phyloP scores from a whole-genome alignment of 2,113 vertebrate genomes.

The Synchiropus splendidus region DNA sequence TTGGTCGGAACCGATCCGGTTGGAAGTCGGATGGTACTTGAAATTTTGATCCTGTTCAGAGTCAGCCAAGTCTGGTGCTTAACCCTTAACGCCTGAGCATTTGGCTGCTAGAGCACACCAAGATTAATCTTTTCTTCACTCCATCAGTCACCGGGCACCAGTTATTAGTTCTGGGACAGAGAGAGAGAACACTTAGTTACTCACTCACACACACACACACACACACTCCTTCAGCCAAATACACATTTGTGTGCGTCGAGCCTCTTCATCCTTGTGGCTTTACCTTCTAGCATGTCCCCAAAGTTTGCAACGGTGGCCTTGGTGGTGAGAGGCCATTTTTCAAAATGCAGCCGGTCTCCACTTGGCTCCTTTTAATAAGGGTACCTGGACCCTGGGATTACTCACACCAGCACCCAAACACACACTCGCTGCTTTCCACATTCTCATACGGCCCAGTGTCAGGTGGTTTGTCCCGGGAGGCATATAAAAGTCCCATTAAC shows the following conservation, averaged over 20 bases:
- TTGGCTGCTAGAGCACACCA: conserved; percentile 48
- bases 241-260: not conserved
- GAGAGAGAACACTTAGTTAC: conserved; percentile 16
- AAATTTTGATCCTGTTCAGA: conserved; percentile 51
- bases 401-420: conserved; percentile 12
- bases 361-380: conserved; percentile 74
- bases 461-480: conserved; percentile 73
- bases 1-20: no score
- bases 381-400: conserved; percentile 61
- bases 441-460: conserved; percentile 67
- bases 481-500: conserved; percentile 96
- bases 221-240: conserved; percentile 9
- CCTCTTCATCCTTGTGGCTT: conserved; percentile 45
- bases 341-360: conserved; percentile 66
- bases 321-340: conserved; percentile 72
- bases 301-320: conserved; percentile 60
- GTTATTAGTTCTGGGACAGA: conserved; percentile 52
- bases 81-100: conserved; percentile 45
- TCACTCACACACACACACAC: conserved; percentile 2
- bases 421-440: conserved; percentile 34
- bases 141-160: conserved; percentile 56
- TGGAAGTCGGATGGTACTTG: no score
- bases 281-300: conserved; percentile 43
- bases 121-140: conserved; percentile 62
- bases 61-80: conserved; percentile 49